Evolutionary conservation across 2,888 invertebrate genomes (phyloP), one percentile per base, ranked within the genome.

Genomic region (Clistopyga incitator): DNA sequence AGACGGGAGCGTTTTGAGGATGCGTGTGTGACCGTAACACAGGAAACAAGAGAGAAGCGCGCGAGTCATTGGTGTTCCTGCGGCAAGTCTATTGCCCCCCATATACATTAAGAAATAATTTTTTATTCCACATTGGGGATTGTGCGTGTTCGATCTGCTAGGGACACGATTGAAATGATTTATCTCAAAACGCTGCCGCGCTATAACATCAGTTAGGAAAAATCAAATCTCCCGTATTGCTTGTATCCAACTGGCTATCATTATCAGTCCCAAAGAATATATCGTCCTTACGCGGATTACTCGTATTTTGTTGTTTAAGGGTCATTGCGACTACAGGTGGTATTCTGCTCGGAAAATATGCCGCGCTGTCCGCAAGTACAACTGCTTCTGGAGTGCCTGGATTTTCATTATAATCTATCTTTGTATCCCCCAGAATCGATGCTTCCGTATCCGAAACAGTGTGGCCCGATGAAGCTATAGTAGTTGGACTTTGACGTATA

Each of bases 271-370:
- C 3, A 8, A 65, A 45, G 10, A 65, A 13, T 23, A 45, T 23
- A 65, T 11, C 47, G 0, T 23, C 65, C 15, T 20, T 45, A 20
- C 13, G 13, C 3, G 65, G 23, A 45, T 65, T 45, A 23, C 3
- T 20, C 15, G 4, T 6, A 15, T 23, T 65, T 65, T 65, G 45
- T 13, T 18, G 13, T 45, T 65, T 47, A 13, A 65, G 65, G 6
- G 20, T 45, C 11, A 42, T 68, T 2, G 70, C 82, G n/a, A 86
- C 18, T 0, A 74, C 25, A 23, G 86, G 87, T 72, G 88, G 88
- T 59, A 81, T 86, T 71, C 86, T 81, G 11, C 42, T 71, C 0
- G 87, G 88, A 65, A 85, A 88, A 78, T 80, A 77, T 25, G 83
- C 56, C 0, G 85, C 61, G 18, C 83, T 76, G 65, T 82, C 77